phyloP scores from a whole-genome alignment of 1,140 invertebrate genomes.

The Drosophila kohkoa region DNA sequence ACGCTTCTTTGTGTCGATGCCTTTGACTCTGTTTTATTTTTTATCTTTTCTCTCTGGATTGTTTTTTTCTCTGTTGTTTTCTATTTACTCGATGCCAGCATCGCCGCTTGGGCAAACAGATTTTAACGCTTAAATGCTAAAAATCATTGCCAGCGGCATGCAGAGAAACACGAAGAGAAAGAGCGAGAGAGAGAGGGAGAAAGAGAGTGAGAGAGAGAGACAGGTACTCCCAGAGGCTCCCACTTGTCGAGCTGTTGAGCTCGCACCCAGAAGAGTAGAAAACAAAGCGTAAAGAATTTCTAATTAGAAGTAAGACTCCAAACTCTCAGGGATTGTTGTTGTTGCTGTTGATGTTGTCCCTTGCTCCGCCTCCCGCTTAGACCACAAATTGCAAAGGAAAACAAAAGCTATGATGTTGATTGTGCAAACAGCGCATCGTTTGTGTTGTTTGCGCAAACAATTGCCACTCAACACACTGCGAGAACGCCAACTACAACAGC shows the following conservation, averaged over 20 bases:
- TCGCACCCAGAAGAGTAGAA: constrained; percentile 13
- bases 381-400: constrained; percentile 80
- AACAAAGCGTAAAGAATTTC: constrained; percentile 76
- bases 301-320: constrained; percentile 80
- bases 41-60: constrained; percentile 11
- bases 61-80: constrained; percentile 57
- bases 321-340: not conserved
- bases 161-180: not conserved
- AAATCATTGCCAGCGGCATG: constrained; percentile 53
- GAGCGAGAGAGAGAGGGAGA: constrained; percentile 1
- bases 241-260: constrained; percentile 9
- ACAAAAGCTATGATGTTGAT: constrained; percentile 72
- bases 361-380: not conserved
- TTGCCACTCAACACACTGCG: constrained; percentile 65
- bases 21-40: constrained; percentile 40
- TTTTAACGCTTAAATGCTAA: constrained; percentile 83
- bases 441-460: constrained; percentile 74
- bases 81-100: constrained; percentile 63
- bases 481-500: constrained; percentile 25
- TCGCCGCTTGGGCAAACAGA: constrained; percentile 66
- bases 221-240: constrained; percentile 24
- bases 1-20: constrained; percentile 73
- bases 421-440: constrained; percentile 60
- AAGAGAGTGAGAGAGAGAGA: constrained; percentile 20
- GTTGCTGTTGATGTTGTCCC: not conserved